Evolutionary conservation across 2,113 vertebrate species (phyloP).

Genomic region (Leptosomus discolor): DNA sequence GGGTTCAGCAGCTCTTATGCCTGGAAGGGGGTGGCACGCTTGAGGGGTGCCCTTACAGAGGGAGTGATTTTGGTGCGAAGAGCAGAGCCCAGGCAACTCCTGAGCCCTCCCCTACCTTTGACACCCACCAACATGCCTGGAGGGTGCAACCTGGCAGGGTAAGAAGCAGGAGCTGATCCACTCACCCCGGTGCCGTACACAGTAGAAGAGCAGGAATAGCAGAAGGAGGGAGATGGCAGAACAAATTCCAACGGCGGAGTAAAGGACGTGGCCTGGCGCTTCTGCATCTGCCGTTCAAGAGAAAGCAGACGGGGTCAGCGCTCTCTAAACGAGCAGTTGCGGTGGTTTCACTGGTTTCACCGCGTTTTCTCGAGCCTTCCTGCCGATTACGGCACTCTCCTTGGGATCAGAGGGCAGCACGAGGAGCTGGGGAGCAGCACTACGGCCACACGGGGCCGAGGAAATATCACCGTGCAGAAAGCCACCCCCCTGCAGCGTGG

Average conservation of each 20-base stretch:
- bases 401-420: no score
- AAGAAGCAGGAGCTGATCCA: background rate
- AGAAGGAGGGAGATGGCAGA: background rate
- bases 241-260: rapidly evolving
- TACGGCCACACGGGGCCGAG: rapidly evolving
- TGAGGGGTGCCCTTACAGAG: background rate
- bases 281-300: rapidly evolving
- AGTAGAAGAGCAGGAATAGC: background rate
- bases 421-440: background rate
- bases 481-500: no score
- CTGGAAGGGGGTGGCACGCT: background rate
- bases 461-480: background rate
- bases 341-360: no score
- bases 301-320: background rate
- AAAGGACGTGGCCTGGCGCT: rapidly evolving
- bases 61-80: background rate
- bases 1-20: background rate
- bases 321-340: rapidly evolving
- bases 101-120: background rate
- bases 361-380: rapidly evolving
- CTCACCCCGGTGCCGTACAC: background rate
- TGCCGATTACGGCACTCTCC: background rate
- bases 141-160: background rate
- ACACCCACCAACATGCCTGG: rapidly evolving
- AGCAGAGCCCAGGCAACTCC: background rate